A percentile compares a stretch with the other conserved stretches of the same genome.
phyloP scores from a whole-genome alignment of 2,797 vertebrate genomes.

The Pampus argenteus region DNA sequence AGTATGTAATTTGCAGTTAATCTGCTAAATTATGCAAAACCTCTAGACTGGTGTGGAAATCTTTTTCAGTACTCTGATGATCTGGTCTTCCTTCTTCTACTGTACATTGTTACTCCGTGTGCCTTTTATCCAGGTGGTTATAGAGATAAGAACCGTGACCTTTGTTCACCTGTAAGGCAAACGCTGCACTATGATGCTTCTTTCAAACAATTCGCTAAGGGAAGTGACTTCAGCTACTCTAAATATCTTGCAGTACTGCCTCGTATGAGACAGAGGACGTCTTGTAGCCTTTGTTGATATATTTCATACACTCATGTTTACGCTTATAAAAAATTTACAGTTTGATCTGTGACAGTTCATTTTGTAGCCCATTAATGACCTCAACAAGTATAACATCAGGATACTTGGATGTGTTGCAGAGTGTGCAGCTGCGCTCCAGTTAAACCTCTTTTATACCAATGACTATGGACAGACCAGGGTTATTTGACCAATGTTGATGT shows the following conservation, averaged over 20 bases:
- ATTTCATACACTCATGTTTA: conserved; percentile 4
- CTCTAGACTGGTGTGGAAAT: background rate
- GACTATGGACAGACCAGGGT: too few species aligned
- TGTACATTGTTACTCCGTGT: conserved; percentile 37
- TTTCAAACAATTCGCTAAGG: background rate
- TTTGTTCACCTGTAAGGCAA: conserved; percentile 39
- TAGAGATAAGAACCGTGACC: conserved; percentile 16
- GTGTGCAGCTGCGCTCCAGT: background rate
- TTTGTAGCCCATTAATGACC: conserved; percentile 1
- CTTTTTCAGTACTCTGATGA: background rate
- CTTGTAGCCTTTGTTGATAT: background rate
- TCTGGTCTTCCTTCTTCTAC: conserved; percentile 8
- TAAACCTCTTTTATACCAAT: too few species aligned
- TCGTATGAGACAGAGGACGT: background rate
- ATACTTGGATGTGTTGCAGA: background rate
- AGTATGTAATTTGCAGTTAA: background rate
- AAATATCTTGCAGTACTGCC: background rate
- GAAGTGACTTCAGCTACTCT: background rate
- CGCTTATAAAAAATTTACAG: background rate
- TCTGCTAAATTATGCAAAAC: background rate
- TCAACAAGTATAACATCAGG: conserved; percentile 20
- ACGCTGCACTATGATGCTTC: background rate
- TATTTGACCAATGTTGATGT: too few species aligned
- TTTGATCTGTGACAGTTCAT: background rate
- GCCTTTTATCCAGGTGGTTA: conserved; percentile 56